These are phyloP conservation scores for Bambusicola thoracicus DNA, from an alignment of 2,113 vertebrate genomes.

Conservation along the genomic window DNA sequence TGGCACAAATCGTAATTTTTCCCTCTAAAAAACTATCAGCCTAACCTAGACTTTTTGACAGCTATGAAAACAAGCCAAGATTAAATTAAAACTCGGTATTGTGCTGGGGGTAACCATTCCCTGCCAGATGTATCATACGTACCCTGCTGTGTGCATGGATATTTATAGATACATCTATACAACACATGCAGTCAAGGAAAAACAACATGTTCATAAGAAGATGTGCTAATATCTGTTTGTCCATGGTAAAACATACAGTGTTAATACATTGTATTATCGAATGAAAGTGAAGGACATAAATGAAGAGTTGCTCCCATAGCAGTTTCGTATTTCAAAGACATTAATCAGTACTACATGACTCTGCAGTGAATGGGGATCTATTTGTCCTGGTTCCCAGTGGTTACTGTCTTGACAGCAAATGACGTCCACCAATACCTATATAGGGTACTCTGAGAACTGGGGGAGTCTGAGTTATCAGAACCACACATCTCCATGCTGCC, in stretches of 20 bases:
- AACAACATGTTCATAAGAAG: background rate
- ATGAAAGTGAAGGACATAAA: background rate
- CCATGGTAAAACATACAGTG: background rate
- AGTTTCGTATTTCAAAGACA: background rate
- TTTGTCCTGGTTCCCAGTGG: background rate
- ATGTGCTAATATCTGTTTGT: background rate
- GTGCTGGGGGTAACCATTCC: background rate
- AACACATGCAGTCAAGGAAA: background rate
- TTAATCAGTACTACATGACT: background rate
- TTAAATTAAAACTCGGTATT: background rate
- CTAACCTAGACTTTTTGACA: conserved; percentile 4
- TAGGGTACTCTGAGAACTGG: background rate
- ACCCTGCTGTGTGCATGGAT: background rate
- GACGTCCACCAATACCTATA: accelerated
- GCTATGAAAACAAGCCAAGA: conserved; percentile 6
- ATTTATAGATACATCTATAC: conserved; percentile 23
- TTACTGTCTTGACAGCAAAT: background rate
- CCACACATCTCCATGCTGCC: background rate
- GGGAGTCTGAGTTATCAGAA: background rate
- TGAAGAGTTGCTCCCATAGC: background rate
- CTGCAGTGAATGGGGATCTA: background rate
- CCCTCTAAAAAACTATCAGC: background rate
- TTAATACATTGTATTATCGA: background rate
- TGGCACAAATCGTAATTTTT: background rate
- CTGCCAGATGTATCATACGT: background rate